Evolutionary conservation across 2,888 invertebrate genomes (phyloP).

Genomic region (Oxystoma pomonae): DNA sequence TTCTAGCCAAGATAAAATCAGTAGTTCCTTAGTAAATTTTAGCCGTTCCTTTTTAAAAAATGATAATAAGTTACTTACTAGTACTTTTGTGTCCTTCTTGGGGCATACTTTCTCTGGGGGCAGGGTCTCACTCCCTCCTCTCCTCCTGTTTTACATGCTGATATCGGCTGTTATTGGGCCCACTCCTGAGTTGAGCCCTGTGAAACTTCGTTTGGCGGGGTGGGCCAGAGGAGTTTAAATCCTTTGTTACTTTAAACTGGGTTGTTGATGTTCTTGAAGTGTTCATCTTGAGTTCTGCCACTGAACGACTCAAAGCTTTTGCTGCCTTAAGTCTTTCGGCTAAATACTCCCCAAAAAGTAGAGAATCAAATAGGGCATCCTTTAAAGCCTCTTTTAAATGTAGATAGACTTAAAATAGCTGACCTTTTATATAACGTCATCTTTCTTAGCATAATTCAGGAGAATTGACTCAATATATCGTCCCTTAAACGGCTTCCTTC

Average conservation of each 20-base stretch:
- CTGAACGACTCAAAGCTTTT: neutral
- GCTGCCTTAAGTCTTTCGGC: neutral
- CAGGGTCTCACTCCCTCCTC: neutral
- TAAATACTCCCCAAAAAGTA: slow-evolving; percentile 5
- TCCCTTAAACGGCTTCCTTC: neutral
- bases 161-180: neutral
- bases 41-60: neutral
- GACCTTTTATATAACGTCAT: neutral
- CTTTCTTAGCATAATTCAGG: neutral
- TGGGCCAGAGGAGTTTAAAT: neutral
- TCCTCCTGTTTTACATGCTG: slow-evolving; percentile 5
- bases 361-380: neutral
- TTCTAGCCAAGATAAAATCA: slow-evolving; percentile 9
- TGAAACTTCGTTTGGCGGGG: neutral
- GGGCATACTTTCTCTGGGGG: neutral
- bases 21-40: neutral
- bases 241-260: neutral
- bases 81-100: neutral
- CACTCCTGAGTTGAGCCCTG: neutral
- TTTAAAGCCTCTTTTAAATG: neutral
- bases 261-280: neutral
- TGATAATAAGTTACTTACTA: neutral
- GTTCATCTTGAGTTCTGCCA: neutral
- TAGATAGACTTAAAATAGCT: neutral
- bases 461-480: neutral